Base-by-base conservation (phyloP, 2,888 invertebrate genomes). In the Melikaiella ostensackeni region DNA sequence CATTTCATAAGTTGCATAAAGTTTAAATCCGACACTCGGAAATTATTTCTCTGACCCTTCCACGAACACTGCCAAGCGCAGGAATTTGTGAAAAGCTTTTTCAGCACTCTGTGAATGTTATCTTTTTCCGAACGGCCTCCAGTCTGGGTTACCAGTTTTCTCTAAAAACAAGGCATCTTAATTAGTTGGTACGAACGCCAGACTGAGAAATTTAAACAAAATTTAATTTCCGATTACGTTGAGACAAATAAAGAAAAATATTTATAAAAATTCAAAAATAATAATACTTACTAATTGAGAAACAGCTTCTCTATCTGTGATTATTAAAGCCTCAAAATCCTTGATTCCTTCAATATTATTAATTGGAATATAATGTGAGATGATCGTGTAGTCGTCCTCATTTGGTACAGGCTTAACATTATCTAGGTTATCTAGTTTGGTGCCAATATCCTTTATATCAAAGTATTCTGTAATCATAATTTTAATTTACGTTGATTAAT, bases 1-100 rank as follows among this genome's bases (percentile, higher is more conserved):
- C 63, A 38, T 42, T 64, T 64, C 42, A 64, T 38, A 8, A 64
- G 42, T 64, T 64, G 64, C 16, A 64, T 64, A 24, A 64, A 64
- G 38, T 38, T 64, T 16, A 64, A 64, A 64, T 24, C 38, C 8
- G 42, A 64, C 13, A 38, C 42, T 42, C 42, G 21, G 16, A 42
- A 64, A 42, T 64, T 42, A 64, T 64, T 64, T 42, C 64, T 64
- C 7, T 38, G 24, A 13, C 42, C 64, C 7, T 42, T 64, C 42
- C 38, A 64, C 6, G 42, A 64, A 64, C 21, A 42, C 24, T 64
- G 42, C 21, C 24, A 42, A 64, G 42, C 64, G 42, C 11, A 64
- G 8, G 64, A 42, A 42, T 64, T 64, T 16, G 42, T 64, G 24
- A 64, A 64, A 38, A 38, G 64, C 42, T 64, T 64, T 42, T 42